Percentiles rank a stretch among this genome's conserved stretches.
Conservation (phyloP, 2,888 invertebrate genomes). For the Chrysodeixis includens region DNA sequence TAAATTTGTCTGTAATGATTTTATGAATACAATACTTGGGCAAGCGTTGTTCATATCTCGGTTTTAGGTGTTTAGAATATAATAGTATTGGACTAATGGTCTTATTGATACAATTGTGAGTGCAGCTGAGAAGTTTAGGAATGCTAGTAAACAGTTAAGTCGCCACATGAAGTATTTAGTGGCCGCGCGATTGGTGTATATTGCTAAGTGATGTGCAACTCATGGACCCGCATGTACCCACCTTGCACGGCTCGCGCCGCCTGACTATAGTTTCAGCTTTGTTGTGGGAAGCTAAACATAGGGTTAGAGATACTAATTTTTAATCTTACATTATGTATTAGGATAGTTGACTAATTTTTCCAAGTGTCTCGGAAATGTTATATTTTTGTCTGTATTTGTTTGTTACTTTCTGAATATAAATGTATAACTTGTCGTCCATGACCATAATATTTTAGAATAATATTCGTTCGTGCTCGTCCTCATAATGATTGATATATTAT, state of each 20-base stretch:
- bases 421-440: constrained; percentile 15
- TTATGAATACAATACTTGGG: constrained; percentile 45
- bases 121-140: constrained; percentile 39
- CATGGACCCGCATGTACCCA: constrained; percentile 6
- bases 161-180: constrained; percentile 22
- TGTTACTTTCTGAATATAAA: constrained; percentile 25
- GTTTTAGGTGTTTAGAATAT: constrained; percentile 43
- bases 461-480: constrained; percentile 38
- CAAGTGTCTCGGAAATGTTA: constrained; percentile 35
- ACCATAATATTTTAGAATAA: constrained; percentile 33
- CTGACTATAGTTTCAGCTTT: constrained; percentile 30
- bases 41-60: constrained; percentile 50
- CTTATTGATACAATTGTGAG: constrained; percentile 32
- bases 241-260: constrained; percentile 15
- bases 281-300: constrained; percentile 32
- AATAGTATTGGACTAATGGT: constrained; percentile 30
- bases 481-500: constrained; percentile 27
- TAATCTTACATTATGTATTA: constrained; percentile 29
- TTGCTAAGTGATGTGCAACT: constrained; percentile 23
- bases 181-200: constrained; percentile 16
- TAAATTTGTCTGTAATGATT: constrained; percentile 43
- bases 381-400: constrained; percentile 46
- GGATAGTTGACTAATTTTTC: constrained; percentile 30
- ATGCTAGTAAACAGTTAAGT: constrained; percentile 45
- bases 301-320: constrained; percentile 25